Evolutionary conservation across 1,140 invertebrate species (phyloP).

Genomic region (Listronotus bonariensis): DNA sequence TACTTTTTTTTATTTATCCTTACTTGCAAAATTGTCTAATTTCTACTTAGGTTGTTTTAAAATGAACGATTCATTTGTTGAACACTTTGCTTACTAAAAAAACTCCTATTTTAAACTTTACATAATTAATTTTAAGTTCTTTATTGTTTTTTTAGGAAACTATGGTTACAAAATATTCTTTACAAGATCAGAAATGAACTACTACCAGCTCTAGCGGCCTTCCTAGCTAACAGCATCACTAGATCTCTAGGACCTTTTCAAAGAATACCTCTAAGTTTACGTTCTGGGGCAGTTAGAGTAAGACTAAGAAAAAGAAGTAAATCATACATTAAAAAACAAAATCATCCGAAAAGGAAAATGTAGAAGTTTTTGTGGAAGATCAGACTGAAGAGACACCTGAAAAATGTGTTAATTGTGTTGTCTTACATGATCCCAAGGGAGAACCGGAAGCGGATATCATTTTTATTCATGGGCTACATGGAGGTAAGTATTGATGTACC

Average conservation of each 20-base stretch:
- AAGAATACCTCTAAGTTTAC: slow-evolving; percentile 39
- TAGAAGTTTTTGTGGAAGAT: not conserved
- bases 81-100: no score
- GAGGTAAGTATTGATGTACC: slow-evolving; percentile 46
- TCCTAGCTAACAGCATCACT: slow-evolving; percentile 59
- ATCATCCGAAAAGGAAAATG: not conserved
- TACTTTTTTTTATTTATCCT: no score
- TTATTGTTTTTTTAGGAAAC: slow-evolving; percentile 46
- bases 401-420: slow-evolving; percentile 38
- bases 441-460: slow-evolving; percentile 60
- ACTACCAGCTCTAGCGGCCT: slow-evolving; percentile 57
- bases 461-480: slow-evolving; percentile 65
- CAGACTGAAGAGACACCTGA: slow-evolving; percentile 18
- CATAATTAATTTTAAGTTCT: no score
- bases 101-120: no score
- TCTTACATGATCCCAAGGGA: slow-evolving; percentile 41
- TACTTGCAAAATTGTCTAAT: no score
- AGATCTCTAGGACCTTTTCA: slow-evolving; percentile 58
- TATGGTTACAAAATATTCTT: slow-evolving; percentile 48
- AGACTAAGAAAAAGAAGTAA: not conserved
- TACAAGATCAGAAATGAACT: slow-evolving; percentile 53
- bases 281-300: slow-evolving; percentile 11
- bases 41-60: no score
- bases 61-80: no score
- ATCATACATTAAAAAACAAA: slow-evolving; percentile 1